Evolutionary conservation across 2,797 vertebrate species (phyloP).

Genomic region (Nyctalus aviator): DNA sequence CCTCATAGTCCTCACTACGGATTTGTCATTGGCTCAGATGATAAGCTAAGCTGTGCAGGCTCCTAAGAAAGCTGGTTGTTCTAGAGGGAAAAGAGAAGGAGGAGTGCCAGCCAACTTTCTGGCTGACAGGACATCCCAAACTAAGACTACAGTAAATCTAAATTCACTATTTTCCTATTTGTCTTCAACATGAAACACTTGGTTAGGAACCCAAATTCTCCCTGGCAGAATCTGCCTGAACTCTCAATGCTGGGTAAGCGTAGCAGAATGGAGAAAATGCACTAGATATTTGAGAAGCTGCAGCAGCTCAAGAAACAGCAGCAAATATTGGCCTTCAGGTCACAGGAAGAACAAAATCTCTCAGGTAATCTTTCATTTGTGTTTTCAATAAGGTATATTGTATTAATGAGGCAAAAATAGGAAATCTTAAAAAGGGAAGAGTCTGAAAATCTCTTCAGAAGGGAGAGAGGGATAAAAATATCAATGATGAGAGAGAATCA

Average conservation of each 20-base stretch:
- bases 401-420: not conserved
- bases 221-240: not conserved
- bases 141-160: not conserved
- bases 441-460: not conserved
- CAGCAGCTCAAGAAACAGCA: not conserved
- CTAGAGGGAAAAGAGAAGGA: not conserved
- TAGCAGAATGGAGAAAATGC: not conserved
- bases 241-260: not conserved
- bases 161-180: constrained; percentile 46
- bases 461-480: too few relatives aligned
- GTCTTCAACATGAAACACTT: constrained; percentile 51
- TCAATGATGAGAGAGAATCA: too few relatives aligned
- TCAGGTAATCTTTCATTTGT: not conserved
- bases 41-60: not conserved
- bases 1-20: not conserved
- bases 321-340: not conserved
- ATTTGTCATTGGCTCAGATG: not conserved
- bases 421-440: not conserved
- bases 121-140: not conserved
- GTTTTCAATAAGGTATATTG: not conserved
- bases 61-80: not conserved
- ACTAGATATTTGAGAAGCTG: not conserved
- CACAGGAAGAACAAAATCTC: not conserved
- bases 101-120: not conserved
- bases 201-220: not conserved